Percentiles rank a stretch among this genome's conserved stretches.
Conservation (phyloP, 2,888 invertebrate species). For the Ochlodes sylvanus region DNA sequence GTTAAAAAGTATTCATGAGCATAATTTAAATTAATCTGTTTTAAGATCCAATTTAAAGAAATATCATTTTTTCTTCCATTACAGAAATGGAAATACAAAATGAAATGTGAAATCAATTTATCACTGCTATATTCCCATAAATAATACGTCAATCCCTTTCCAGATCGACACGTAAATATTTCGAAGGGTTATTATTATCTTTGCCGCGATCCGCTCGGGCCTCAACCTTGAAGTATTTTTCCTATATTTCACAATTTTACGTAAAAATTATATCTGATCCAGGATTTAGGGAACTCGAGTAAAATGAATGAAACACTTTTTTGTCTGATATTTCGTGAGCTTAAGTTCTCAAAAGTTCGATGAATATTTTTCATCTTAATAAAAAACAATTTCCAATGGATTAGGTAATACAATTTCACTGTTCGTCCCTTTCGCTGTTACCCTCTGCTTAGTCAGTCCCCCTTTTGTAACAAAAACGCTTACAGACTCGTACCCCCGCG, state of each 20-base stretch:
- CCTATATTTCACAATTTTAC: conserved; percentile 33
- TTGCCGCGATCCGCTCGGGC: conserved; percentile 33
- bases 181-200: conserved; percentile 36
- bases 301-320: conserved; percentile 22
- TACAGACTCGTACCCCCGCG: background rate
- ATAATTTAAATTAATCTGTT: no score
- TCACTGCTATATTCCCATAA: conserved; percentile 3
- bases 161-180: conserved; percentile 29
- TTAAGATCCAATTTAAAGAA: no score
- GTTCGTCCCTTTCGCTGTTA: background rate
- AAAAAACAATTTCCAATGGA: conserved; percentile 2
- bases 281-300: conserved; percentile 24
- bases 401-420: background rate
- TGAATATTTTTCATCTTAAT: conserved; percentile 2
- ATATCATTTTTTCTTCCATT: background rate
- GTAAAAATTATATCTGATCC: conserved; percentile 28
- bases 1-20: no score
- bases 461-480: background rate
- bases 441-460: conserved; percentile 2
- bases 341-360: conserved; percentile 15
- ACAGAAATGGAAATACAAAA: background rate
- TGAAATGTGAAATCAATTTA: background rate
- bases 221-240: conserved; percentile 32
- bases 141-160: conserved; percentile 15
- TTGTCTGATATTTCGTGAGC: conserved; percentile 6